These are phyloP conservation scores for Scaptomyza graminum DNA, from an alignment of 1,140 invertebrate species.

Conservation along the genomic window DNA sequence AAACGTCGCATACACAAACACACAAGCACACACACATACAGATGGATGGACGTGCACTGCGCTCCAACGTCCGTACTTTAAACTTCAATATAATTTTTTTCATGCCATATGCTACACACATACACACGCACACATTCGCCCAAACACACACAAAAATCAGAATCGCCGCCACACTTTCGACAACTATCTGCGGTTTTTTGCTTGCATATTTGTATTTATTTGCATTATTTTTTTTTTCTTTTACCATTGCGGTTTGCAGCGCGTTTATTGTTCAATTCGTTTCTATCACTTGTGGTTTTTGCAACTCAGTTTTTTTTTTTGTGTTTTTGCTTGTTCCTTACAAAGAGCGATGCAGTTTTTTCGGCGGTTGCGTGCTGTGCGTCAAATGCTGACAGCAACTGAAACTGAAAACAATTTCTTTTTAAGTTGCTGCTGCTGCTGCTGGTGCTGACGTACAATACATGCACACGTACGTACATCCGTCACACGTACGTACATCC, in stretches of 20 bases:
- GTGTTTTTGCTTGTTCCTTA: conserved; percentile 13
- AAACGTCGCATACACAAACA: conserved; percentile 36
- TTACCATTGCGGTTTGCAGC: conserved; percentile 24
- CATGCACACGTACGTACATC: conserved; percentile 17
- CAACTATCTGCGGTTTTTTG: neutral
- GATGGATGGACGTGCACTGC: conserved; percentile 45
- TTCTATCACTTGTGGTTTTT: conserved; percentile 42
- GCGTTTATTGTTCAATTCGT: conserved; percentile 26
- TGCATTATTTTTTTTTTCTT: too few relatives aligned
- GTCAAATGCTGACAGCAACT: conserved; percentile 48
- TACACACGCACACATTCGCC: neutral
- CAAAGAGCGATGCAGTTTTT: conserved; percentile 21
- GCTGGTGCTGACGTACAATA: conserved; percentile 24
- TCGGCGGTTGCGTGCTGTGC: conserved; percentile 21
- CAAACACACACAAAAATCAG: neutral
- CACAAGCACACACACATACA: conserved; percentile 17
- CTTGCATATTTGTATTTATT: neutral
- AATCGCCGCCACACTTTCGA: neutral
- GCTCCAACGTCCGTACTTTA: conserved; percentile 50
- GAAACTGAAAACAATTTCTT: conserved; percentile 52
- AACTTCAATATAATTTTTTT: conserved; percentile 43
- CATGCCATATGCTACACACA: conserved; percentile 55
- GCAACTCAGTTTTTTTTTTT: conserved; percentile 7
- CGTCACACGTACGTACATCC: neutral
- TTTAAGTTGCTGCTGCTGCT: conserved; percentile 20